Percentiles rank a stretch among this genome's conserved stretches.
phyloP scores from a whole-genome alignment of 1,140 invertebrate species.

The Drosophila kanapiae region DNA sequence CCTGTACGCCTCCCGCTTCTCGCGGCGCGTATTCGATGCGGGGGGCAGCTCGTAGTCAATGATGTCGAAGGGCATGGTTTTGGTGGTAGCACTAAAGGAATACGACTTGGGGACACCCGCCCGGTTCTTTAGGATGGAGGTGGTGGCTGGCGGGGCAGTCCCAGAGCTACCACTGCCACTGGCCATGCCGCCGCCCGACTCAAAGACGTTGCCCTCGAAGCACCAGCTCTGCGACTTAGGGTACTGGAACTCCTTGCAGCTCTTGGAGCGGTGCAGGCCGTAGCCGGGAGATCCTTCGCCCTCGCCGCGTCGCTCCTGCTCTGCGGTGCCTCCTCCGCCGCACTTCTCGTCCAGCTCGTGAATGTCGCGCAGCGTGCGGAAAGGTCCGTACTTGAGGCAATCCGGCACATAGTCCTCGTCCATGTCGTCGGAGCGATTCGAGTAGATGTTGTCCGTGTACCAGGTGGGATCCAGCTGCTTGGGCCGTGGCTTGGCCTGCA shows the following conservation, averaged over 20 bases:
- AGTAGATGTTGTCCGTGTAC: constrained; percentile 86
- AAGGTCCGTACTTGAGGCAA: constrained; percentile 79
- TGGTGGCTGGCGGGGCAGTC: constrained; percentile 36
- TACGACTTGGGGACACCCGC: constrained; percentile 82
- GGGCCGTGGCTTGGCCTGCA: constrained; percentile 86
- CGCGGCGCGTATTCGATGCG: constrained; percentile 61
- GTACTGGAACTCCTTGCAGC: constrained; percentile 84
- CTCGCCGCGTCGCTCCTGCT: constrained; percentile 67
- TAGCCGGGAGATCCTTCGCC: constrained; percentile 77
- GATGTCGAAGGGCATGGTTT: constrained; percentile 82
- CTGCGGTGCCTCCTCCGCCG: constrained; percentile 23
- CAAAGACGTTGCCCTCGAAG: constrained; percentile 76
- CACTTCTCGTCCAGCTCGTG: constrained; percentile 77
- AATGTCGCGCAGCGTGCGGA: constrained; percentile 73
- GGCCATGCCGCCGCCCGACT: constrained; percentile 51
- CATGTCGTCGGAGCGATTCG: constrained; percentile 84
- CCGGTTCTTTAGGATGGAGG: constrained; percentile 78
- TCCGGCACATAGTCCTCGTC: constrained; percentile 83
- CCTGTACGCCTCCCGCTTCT: constrained; percentile 76
- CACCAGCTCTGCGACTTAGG: constrained; percentile 84
- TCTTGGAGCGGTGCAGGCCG: constrained; percentile 77
- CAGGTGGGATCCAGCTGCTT: constrained; percentile 78
- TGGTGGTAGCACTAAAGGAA: constrained; percentile 79
- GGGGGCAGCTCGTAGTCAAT: constrained; percentile 83
- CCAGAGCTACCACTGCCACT: constrained; percentile 24